Evolutionary conservation across 2,797 vertebrate species (phyloP), one percentile per base, ranked within the genome.

Genomic region (Mico argentatus): DNA sequence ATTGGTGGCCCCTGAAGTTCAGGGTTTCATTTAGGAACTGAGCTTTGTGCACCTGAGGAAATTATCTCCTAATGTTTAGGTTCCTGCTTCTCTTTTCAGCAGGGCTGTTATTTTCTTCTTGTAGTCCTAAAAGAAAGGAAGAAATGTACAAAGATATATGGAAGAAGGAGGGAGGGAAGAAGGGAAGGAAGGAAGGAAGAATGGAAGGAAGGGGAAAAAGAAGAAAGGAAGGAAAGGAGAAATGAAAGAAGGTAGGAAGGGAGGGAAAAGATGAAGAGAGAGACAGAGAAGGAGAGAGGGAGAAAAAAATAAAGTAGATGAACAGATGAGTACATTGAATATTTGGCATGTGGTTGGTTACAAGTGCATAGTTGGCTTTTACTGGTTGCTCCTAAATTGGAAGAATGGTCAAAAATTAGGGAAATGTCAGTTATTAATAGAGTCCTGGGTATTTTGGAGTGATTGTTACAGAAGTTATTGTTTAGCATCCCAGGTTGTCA

Each of bases 1-100:
- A 91, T 86, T 81, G 86, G 92, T 96, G 79, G 48, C 39, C 76
- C 77, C 82, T 79, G 93, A 83, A 96, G 73, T 30, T 90, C 48
- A 44, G n/a, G 52, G n/a, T 96, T 95, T 94, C 50, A 82, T 81
- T 97, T 85, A 24, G 50, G 44, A 92, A n/a, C 30, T 70, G 77
- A 96, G 52, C 73, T 95, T 79, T 6, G 10, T 70, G n/a, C 8
- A 12, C 12, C 95, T 80, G 73, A 93, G 50, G 67, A 85, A 96
- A 59, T 76, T 48, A 61, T 73, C 52, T 9, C 14, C 5, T 61
- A 59, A 64, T 44, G 36, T n/a, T 90, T 88, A 86, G 4, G 77
- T 22, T 72, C 96, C 39, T 79, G 44, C 46, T 88, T 87, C 33
- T 92, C 55, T 76, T 59, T 10, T 39, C 20, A 59, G 1, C n/a